Percentiles rank a stretch among this genome's conserved stretches.
phyloP scores from a whole-genome alignment of 2,888 invertebrate genomes.

The Sinohyriopsis cumingii region DNA sequence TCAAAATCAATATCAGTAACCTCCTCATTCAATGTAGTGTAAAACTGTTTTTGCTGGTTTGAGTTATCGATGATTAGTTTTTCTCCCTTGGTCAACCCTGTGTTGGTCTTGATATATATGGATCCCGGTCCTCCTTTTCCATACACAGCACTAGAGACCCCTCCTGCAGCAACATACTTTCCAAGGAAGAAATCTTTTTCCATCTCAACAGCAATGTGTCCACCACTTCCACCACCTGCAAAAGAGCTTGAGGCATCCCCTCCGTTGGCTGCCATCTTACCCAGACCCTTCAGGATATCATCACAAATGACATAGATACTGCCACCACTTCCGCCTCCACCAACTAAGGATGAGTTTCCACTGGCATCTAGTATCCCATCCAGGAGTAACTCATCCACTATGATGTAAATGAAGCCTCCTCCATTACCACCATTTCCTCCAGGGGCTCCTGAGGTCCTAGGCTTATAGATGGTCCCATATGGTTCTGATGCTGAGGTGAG shows the following conservation, averaged over 20 bases:
- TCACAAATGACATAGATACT: constrained; percentile 46
- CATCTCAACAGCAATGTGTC: constrained; percentile 48
- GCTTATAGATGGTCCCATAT: constrained; percentile 52
- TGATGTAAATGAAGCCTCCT: constrained; percentile 47
- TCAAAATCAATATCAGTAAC: constrained; percentile 37
- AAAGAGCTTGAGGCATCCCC: constrained; percentile 32
- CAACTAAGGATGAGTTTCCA: constrained; percentile 34
- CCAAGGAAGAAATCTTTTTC: constrained; percentile 36
- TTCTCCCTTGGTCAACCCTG: constrained; percentile 23
- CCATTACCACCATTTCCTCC: constrained; percentile 48
- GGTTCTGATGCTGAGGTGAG: constrained; percentile 34
- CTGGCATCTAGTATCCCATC: constrained; percentile 53
- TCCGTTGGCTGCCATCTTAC: constrained; percentile 45
- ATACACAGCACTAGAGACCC: constrained; percentile 36
- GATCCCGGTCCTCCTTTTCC: constrained; percentile 57
- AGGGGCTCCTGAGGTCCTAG: constrained; percentile 37
- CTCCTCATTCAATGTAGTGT: constrained; percentile 48
- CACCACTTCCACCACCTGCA: constrained; percentile 57
- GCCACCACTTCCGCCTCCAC: constrained; percentile 58
- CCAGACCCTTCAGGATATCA: constrained; percentile 45
- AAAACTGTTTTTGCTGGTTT: constrained; percentile 49
- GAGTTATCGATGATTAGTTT: constrained; percentile 51
- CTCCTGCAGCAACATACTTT: constrained; percentile 43
- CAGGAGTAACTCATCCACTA: constrained; percentile 39
- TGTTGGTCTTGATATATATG: constrained; percentile 37